A percentile compares a stretch with the other conserved stretches of the same genome.
phyloP scores from a whole-genome alignment of 1,140 invertebrate species.

The Telenomus remus region DNA sequence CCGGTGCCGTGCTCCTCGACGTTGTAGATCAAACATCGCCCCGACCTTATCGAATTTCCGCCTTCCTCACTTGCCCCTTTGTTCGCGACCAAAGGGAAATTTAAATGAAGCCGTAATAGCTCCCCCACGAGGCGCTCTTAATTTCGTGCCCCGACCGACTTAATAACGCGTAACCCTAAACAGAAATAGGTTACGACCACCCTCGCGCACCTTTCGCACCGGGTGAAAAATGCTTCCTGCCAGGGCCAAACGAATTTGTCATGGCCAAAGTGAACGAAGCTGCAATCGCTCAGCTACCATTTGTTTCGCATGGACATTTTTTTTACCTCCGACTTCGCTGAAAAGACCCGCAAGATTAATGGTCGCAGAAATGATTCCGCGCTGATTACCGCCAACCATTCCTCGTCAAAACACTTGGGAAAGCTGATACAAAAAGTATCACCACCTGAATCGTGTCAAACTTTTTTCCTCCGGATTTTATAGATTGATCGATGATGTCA shows the following conservation, averaged over 20 bases:
- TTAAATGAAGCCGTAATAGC: slow-evolving; percentile 38
- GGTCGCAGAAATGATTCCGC: no score
- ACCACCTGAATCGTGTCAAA: no score
- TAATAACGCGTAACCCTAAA: slow-evolving; percentile 31
- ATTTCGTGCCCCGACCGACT: slow-evolving; percentile 27
- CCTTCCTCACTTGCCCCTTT: slow-evolving; percentile 22
- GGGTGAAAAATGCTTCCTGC: slow-evolving; percentile 9
- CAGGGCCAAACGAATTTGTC: slow-evolving; percentile 9
- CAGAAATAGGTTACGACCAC: slow-evolving; percentile 12
- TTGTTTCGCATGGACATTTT: no score
- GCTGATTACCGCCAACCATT: no score
- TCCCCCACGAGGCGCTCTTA: slow-evolving; percentile 15
- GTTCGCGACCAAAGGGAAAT: slow-evolving; percentile 28
- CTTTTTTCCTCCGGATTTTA: no score
- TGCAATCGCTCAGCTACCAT: no score
- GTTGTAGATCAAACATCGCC: slow-evolving; percentile 60
- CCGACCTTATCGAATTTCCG: slow-evolving; percentile 23
- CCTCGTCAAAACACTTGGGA: no score
- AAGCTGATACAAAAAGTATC: no score
- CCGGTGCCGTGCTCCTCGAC: slow-evolving; percentile 6
- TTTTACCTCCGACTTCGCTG: background rate
- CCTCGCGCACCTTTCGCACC: background rate
- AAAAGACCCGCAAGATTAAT: background rate
- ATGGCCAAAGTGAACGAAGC: background rate
- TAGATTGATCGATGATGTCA: background rate